A percentile compares a stretch with the other conserved stretches of the same genome.
Evolutionary conservation across 64 coral and sea anemone species (phyloP).

Genomic region (Orbicella faveolata): DNA sequence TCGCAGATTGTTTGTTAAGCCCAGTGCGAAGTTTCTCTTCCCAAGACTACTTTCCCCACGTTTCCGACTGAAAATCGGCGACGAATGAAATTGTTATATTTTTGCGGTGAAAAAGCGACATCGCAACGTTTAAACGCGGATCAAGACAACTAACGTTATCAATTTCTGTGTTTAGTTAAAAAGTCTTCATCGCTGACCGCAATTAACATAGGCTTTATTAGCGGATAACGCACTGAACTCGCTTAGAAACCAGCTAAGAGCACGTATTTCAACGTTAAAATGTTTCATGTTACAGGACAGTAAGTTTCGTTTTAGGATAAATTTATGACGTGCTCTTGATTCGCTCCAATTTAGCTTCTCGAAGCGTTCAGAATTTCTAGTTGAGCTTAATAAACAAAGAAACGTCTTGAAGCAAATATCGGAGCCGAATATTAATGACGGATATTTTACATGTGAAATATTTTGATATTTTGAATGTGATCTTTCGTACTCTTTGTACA

Average conservation of each 20-base stretch:
- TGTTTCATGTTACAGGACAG: neutral
- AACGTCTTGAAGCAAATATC: conserved; percentile 20
- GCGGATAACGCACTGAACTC: conserved; percentile 27
- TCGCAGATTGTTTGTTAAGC: conserved; percentile 30
- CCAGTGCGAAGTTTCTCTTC: neutral
- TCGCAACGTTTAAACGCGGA: neutral
- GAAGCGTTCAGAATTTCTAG: neutral
- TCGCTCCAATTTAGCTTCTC: neutral
- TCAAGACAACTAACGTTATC: neutral
- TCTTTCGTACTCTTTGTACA: neutral
- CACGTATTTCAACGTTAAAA: neutral
- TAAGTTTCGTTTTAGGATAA: neutral
- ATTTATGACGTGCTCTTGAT: neutral
- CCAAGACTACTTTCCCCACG: neutral
- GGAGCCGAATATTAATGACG: conserved; percentile 22
- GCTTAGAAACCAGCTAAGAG: conserved; percentile 16
- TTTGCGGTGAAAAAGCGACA: neutral
- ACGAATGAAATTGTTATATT: neutral
- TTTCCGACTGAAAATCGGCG: neutral
- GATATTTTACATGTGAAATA: neutral
- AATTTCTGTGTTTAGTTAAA: conserved; percentile 14
- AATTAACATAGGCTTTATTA: conserved; percentile 39
- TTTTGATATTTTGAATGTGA: neutral
- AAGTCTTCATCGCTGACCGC: conserved; percentile 7
- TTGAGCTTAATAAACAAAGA: conserved; percentile 20